Base-by-base conservation (phyloP, 1,140 invertebrate species). In the Macrostomum lignano region DNA sequence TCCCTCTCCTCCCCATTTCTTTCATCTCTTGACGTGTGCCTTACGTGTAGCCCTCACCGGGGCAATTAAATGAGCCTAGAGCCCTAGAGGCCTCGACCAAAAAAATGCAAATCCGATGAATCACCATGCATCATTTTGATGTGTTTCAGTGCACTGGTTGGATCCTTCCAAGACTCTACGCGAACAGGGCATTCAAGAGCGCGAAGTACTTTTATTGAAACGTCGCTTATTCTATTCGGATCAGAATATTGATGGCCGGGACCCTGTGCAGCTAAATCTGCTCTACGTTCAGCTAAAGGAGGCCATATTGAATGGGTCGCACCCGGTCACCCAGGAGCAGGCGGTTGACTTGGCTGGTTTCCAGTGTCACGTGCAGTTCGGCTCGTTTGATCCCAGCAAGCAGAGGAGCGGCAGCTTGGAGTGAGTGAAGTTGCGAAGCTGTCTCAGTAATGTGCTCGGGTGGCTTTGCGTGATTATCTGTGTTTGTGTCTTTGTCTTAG, bases 141-240 rank as follows among this genome's bases (percentile, higher is more conserved):
- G 13, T 29, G 13, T 60, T 61, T 25, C 51, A 84, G 79, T 96
- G 35, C 82, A 88, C 53, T 96, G 88, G 91, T 70, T 98, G 40
- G 84, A 98, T 61, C 79, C 84, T 28, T 70, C 75, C 11, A 88
- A 88, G 61, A 96, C 91, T 0, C 60, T 98, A 10, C 63, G 84
- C 31, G 84, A 96, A 57, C 88, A 96, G 61, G 84, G 81, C 29
- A 78, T 98, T 28, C 76, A 81, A 43, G 76, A 82, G 48, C 65
- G 67, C 9, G 79, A 93, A 52, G 81, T 77, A 7, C 69, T 96
- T 3, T 59, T 96, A 7, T 63, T 98, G 20, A 64, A 79, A 30
- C 62, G 91, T 35, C 88, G 91, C 53, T 91, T 82, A 55, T 98
- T 96, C 67, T 98, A 84, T 60, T 93, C 82, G 0, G 91, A 98